Percentiles rank a stretch among this genome's conserved stretches.
These are phyloP conservation scores for Buceros bicornis DNA, from an alignment of 2,797 vertebrate species.

Conservation along the genomic window DNA sequence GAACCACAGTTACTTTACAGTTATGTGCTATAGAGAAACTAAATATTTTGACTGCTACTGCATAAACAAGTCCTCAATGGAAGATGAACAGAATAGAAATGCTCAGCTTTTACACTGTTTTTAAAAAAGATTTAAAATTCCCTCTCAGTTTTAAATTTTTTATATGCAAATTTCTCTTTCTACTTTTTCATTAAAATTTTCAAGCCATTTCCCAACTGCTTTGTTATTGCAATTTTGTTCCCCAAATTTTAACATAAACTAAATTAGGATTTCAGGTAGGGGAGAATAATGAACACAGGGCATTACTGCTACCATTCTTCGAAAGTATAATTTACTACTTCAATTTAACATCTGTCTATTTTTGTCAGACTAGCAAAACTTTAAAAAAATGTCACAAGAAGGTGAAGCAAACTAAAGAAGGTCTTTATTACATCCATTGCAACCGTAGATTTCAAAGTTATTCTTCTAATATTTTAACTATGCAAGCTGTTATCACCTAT, in stretches of 20 bases:
- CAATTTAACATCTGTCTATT: slow-evolving; percentile 13
- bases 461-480: not conserved
- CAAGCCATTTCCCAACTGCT: not conserved
- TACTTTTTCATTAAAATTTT: not conserved
- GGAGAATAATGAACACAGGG: not conserved
- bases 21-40: not conserved
- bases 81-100: slow-evolving; percentile 6
- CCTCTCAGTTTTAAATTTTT: not conserved
- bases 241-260: not conserved
- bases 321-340: slow-evolving; percentile 9
- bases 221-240: not conserved
- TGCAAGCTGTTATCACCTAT: not conserved
- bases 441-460: not conserved
- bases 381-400: not conserved
- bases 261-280: not conserved
- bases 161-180: not conserved
- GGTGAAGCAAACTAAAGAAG: not conserved
- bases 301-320: not conserved
- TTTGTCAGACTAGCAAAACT: slow-evolving; percentile 31
- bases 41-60: slow-evolving; percentile 1
- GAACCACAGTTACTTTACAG: not conserved
- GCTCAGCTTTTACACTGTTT: not conserved
- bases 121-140: not conserved
- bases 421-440: not conserved
- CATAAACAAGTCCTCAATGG: not conserved